Evolutionary conservation across 2,888 invertebrate species (phyloP), one percentile per base, ranked within the genome.

Genomic region (Phengaris alcon): DNA sequence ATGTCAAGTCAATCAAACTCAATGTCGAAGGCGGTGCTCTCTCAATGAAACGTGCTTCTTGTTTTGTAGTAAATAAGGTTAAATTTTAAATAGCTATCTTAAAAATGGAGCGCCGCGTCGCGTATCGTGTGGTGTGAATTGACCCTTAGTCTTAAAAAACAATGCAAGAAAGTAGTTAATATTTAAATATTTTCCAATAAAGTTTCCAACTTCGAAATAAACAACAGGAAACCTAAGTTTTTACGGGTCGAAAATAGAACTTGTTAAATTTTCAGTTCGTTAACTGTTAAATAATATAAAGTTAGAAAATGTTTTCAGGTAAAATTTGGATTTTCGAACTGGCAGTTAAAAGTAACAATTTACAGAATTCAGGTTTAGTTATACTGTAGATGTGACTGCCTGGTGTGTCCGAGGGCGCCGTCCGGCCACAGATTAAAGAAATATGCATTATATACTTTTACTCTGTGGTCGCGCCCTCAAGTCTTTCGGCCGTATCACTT

Each of bases 211-310:
- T 22, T 59, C 22, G 4, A 22, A 48, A 48, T 48, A 48, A 59
- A 22, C 22, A 59, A 59, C 8, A n/a, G 15, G 4, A 3, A 59
- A 15, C 15, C 59, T 35, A 64, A 64, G 35, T 35, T 64, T 35
- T 12, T 35, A 12, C 59, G 9, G 15, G 73, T 73, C 13, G 35
- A 15, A 74, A 59, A 59, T 15, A 22, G 13, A n/a, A 48, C 57
- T 59, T 48, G 57, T 48, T 46, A 59, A 51, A 22, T 73, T 57
- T 55, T 64, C 64, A 64, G 15, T 64, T 12, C 46, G 35, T 35
- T 64, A 12, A 35, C 64, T 64, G 64, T 64, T 12, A 64, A 64
- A 64, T 35, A 64, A 64, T 35, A 64, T 64, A 64, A 64, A 64
- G 35, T 64, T 64, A 12, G 64, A 64, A 64, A 64, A 35, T 35